Conservation (phyloP, 2,888 invertebrate genomes). For the Drosophila meridionalis region DNA sequence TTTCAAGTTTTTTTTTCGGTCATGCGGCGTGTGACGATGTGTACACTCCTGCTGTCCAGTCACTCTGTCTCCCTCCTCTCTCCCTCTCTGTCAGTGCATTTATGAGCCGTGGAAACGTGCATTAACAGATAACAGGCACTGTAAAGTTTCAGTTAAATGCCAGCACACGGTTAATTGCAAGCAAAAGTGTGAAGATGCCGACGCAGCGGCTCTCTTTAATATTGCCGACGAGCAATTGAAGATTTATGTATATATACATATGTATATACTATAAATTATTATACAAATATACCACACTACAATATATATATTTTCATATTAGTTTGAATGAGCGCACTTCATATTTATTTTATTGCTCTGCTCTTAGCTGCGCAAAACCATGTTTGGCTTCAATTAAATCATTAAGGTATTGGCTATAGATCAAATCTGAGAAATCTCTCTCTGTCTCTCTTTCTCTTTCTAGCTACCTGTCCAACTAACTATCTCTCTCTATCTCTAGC, state of each 20-base stretch:
- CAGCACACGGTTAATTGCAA: conserved; percentile 71
- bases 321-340: too few relatives aligned
- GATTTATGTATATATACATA: too few relatives aligned
- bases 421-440: not conserved
- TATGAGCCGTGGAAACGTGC: conserved; percentile 77
- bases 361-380: too few relatives aligned
- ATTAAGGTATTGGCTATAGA: too few relatives aligned
- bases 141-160: conserved; percentile 48
- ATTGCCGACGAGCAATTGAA: not conserved
- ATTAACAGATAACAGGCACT: conserved; percentile 63
- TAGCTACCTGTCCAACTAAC: too few relatives aligned
- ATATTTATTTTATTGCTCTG: too few relatives aligned
- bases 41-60: not conserved
- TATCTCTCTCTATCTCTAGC: not conserved
- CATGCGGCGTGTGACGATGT: conserved; percentile 35
- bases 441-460: not conserved
- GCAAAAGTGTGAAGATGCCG: conserved; percentile 68
- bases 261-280: too few relatives aligned
- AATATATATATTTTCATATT: too few relatives aligned
- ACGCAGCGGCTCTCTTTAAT: conserved; percentile 15
- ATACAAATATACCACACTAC: too few relatives aligned
- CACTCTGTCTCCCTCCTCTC: not conserved
- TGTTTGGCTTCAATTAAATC: too few relatives aligned
- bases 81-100: conserved; percentile 35
- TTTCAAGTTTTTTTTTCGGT: conserved; percentile 58